phyloP scores from a whole-genome alignment of 2,113 vertebrate species.

The Choloepus hoffmanni region DNA sequence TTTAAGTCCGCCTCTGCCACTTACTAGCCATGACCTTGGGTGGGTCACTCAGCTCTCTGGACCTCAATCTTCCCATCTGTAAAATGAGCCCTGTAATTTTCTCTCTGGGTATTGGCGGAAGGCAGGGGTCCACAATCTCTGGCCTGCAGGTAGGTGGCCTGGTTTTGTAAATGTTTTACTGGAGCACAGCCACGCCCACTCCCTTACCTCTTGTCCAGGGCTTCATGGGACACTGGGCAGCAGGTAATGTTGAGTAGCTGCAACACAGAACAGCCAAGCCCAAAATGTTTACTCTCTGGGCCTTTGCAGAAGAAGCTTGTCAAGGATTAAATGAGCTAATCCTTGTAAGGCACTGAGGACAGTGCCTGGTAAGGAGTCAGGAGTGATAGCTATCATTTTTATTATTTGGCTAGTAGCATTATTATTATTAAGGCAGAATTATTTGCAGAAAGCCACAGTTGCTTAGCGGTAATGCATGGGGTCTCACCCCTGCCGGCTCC shows the following conservation, averaged over 20 bases:
- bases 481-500: too few relatives aligned
- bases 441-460: background rate
- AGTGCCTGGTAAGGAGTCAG: background rate
- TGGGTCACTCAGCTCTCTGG: too few relatives aligned
- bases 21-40: background rate
- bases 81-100: background rate
- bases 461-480: accelerated
- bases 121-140: background rate
- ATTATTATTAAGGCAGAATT: background rate
- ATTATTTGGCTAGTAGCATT: background rate
- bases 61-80: background rate
- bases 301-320: background rate
- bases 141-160: background rate
- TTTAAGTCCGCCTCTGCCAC: background rate
- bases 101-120: background rate
- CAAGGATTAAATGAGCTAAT: background rate
- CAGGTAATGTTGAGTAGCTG: too few relatives aligned
- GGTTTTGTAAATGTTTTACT: conserved; percentile 15
- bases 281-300: background rate
- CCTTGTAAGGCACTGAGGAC: background rate
- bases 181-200: background rate
- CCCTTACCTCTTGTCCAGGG: background rate
- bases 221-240: too few relatives aligned
- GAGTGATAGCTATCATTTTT: accelerated
- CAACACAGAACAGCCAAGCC: background rate